These are phyloP conservation scores for Cheiracanthium punctorium DNA, from an alignment of 2,888 invertebrate genomes.

Conservation along the genomic window DNA sequence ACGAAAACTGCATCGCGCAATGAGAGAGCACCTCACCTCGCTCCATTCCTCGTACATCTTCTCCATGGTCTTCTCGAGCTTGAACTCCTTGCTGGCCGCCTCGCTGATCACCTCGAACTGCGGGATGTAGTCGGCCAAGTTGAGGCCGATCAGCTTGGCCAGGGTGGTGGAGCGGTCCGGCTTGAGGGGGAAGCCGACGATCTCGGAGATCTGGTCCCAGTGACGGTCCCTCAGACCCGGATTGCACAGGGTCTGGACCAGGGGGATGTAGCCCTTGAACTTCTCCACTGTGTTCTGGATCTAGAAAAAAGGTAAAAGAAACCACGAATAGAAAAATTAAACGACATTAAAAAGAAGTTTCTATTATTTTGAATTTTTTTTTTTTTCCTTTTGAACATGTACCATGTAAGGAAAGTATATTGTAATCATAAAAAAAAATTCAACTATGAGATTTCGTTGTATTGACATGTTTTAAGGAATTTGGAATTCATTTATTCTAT, in stretches of 20 bases:
- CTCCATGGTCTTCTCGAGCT: conserved; percentile 89
- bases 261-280: conserved; percentile 88
- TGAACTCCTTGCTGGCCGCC: conserved; percentile 96
- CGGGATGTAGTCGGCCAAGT: conserved; percentile 89
- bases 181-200: conserved; percentile 93
- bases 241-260: conserved; percentile 95
- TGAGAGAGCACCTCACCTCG: conserved; percentile 73
- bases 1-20: no score
- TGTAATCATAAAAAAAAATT: no score
- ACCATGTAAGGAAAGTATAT: no score
- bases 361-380: no score
- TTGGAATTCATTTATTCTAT: no score
- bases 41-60: conserved; percentile 95
- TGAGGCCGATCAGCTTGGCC: conserved; percentile 90
- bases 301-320: conserved; percentile 73
- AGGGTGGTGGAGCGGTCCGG: conserved; percentile 87
- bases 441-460: no score
- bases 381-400: no score
- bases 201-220: conserved; percentile 96
- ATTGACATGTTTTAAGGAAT: no score
- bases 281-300: conserved; percentile 86
- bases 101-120: conserved; percentile 95
- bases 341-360: no score
- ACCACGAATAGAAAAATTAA: no score
- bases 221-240: conserved; percentile 89